These are phyloP conservation scores for Stenoptilia bipunctidactyla DNA, from an alignment of 2,888 invertebrate species.

Conservation along the genomic window DNA sequence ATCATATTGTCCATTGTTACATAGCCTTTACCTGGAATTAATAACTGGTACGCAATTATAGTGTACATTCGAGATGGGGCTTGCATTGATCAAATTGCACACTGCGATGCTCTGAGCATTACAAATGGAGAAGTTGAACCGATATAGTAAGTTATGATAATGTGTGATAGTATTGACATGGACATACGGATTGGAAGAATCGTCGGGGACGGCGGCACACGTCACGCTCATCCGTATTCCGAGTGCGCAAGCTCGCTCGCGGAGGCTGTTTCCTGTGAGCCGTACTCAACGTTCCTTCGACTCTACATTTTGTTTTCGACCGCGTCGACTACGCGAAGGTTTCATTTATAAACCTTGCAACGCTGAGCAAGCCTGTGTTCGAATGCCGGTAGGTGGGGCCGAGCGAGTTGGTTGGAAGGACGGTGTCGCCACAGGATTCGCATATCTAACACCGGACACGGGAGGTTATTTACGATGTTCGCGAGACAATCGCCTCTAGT, in stretches of 20 bases:
- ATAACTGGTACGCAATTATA: slow-evolving; percentile 45
- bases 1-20: slow-evolving; percentile 61
- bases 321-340: no score
- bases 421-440: slow-evolving; percentile 30
- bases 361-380: no score
- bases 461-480: slow-evolving; percentile 64
- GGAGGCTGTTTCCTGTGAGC: slow-evolving; percentile 47
- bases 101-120: slow-evolving; percentile 26
- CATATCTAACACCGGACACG: slow-evolving; percentile 49
- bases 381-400: no score
- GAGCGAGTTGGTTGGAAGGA: no score
- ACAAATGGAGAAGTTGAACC: slow-evolving; percentile 21
- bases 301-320: no score
- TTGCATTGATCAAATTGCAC: slow-evolving; percentile 38
- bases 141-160: not conserved
- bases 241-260: slow-evolving; percentile 34
- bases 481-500: slow-evolving; percentile 58
- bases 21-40: slow-evolving; percentile 42
- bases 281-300: no score
- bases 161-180: slow-evolving; percentile 7
- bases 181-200: slow-evolving; percentile 32
- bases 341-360: not conserved
- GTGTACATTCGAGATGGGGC: slow-evolving; percentile 24
- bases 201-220: slow-evolving; percentile 32
- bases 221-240: slow-evolving; percentile 60